Evolutionary conservation across 1,140 invertebrate species (phyloP), one percentile per base, ranked within the genome.

Genomic region (Drosophila baimaii): DNA sequence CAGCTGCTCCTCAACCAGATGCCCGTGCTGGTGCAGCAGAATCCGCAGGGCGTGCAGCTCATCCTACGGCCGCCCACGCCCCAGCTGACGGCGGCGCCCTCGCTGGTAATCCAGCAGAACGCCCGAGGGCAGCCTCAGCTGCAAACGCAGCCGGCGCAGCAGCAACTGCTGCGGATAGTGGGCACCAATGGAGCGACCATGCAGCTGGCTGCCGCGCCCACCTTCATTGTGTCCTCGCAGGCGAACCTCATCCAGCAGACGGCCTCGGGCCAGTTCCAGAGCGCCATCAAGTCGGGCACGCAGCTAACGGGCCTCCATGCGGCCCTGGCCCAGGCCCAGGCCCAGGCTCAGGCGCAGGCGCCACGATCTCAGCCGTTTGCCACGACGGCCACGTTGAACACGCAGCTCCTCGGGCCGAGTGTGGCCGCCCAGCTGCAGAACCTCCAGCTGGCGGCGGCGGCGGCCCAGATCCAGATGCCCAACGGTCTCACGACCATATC

Each of bases 21-120:
- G 91, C 91, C 92, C 9, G 79, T 92, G 43, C 66, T 92, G 69
- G 92, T 92, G 25, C 92, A 92, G 33, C 92, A 92, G 73, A 92
- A 92, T 81, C 91, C 93, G 23, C 92, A 93, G 27, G 93, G 93
- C 12, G 93, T 94, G 21, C 93, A 93, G 66, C 92, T 93, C 23
- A 93, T 94, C 33, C 73, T 94, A 47, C 82, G 93, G 17, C 93
- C 93, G 27, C 92, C 93, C 37, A 93, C 93, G 49, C 92, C 93
- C 12, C 93, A 93, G 68, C 65, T 93, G 59, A 90, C 93, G 15
- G 86, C 92, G 9, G 92, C 93, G 6, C 90, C 92, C 1, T 91
- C 92, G 10, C 85, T 93, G 29, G 92, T 93, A 1, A 92, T 92
- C 37, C 91, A 92, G 46, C 91, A 92, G 49, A 92, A 92, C 59